These are phyloP conservation scores for Psilopogon haemacephalus DNA, from an alignment of 2,113 vertebrate species.

Conservation along the genomic window DNA sequence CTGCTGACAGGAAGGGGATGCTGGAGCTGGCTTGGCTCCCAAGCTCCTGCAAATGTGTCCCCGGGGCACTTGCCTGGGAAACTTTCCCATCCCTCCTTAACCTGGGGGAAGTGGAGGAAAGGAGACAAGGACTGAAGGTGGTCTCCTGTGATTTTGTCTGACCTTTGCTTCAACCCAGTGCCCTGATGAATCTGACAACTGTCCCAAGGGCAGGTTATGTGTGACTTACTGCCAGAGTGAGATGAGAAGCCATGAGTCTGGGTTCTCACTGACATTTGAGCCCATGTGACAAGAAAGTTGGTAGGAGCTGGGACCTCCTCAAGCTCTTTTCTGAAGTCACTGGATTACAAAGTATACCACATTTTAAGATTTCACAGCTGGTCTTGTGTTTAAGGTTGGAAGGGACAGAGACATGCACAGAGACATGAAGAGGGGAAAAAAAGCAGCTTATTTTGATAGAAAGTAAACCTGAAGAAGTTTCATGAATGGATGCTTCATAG, in stretches of 20 bases:
- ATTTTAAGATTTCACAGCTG: neutral
- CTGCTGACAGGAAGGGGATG: neutral
- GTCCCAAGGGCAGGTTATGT: neutral
- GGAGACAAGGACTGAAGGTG: neutral
- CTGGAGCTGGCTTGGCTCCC: neutral
- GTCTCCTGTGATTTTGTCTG: accelerated
- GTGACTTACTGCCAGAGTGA: accelerated
- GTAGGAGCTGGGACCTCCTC: neutral
- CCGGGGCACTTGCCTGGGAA: neutral
- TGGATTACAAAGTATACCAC: neutral
- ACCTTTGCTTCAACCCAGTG: neutral
- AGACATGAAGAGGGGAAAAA: neutral
- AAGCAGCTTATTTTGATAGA: neutral
- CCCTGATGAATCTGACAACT: accelerated
- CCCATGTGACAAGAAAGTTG: accelerated
- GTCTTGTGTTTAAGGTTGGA: neutral
- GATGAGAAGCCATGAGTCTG: neutral
- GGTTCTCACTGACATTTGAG: neutral
- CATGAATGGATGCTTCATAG: neutral
- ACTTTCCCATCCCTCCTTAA: neutral
- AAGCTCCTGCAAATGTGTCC: neutral
- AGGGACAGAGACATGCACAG: neutral
- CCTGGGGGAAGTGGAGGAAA: neutral
- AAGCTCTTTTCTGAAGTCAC: neutral
- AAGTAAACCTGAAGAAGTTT: neutral